Evolutionary conservation across 1,140 invertebrate species (phyloP).

Genomic region (Heterodera schachtii): DNA sequence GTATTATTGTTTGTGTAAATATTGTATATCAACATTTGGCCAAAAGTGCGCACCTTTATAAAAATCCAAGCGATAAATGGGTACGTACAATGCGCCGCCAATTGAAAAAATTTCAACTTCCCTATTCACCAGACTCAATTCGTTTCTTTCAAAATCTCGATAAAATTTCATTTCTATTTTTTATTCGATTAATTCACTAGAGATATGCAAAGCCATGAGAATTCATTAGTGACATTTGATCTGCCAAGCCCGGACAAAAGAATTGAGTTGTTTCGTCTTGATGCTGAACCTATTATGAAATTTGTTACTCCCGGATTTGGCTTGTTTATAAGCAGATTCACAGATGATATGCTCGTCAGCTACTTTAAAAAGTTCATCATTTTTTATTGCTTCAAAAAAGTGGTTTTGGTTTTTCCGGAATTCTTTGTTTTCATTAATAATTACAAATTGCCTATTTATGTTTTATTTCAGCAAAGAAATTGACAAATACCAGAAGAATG

Average conservation of each 20-base stretch:
- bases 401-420: too few species aligned
- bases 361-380: conserved; percentile 26
- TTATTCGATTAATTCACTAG: too few species aligned
- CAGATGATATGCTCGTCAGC: conserved; percentile 32
- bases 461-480: background rate
- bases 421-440: background rate
- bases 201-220: background rate
- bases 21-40: too few species aligned
- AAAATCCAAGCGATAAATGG: too few species aligned
- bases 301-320: conserved; percentile 30
- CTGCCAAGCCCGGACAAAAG: conserved; percentile 15
- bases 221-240: background rate
- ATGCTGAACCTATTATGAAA: conserved; percentile 33
- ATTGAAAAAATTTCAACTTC: too few species aligned
- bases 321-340: conserved; percentile 32
- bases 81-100: too few species aligned
- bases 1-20: too few species aligned
- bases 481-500: conserved; percentile 22
- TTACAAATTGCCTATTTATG: too few species aligned
- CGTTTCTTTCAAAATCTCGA: too few species aligned
- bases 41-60: too few species aligned
- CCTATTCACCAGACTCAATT: too few species aligned
- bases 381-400: background rate
- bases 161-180: too few species aligned
- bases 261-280: conserved; percentile 29